Evolutionary conservation across 2,113 vertebrate genomes (phyloP).

Genomic region (Saguinus midas): DNA sequence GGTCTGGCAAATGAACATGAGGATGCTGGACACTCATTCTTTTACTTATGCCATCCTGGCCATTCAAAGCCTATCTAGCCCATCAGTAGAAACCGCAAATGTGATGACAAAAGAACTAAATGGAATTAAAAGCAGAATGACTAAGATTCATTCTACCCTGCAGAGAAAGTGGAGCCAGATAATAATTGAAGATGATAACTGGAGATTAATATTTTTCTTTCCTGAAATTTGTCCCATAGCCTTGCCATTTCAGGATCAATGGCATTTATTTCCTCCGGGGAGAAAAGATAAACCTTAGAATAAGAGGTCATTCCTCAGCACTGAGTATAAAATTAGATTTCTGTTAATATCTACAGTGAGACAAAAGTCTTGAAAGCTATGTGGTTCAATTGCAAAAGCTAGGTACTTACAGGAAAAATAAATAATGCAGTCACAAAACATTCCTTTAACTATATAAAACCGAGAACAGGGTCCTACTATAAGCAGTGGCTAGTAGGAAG

Average conservation of each 20-base stretch:
- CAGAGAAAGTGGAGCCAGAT: not conserved
- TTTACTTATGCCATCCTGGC: not conserved
- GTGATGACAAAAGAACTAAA: not conserved
- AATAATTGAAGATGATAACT: slow-evolving; percentile 15
- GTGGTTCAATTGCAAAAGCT: not conserved
- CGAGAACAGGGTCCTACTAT: not conserved
- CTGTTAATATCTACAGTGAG: slow-evolving; percentile 40
- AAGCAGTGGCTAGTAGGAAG: not conserved
- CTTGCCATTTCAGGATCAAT: slow-evolving; percentile 35
- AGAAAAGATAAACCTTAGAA: not conserved
- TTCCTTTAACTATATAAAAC: not conserved
- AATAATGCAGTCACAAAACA: not conserved
- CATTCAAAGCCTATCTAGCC: not conserved
- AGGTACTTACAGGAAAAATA: not conserved
- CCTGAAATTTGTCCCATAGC: not conserved
- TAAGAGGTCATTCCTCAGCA: slow-evolving; percentile 45
- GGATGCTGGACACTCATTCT: not conserved
- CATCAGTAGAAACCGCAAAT: not conserved
- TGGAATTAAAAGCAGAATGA: slow-evolving; percentile 19
- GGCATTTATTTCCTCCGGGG: slow-evolving; percentile 11
- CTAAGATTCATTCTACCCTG: not conserved
- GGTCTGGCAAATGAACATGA: not conserved
- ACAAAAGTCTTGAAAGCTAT: slow-evolving; percentile 15
- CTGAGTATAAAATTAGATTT: slow-evolving; percentile 34
- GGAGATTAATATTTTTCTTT: slow-evolving; percentile 1